These are phyloP conservation scores for Sinocyclocheilus anophthalmus DNA, from an alignment of 2,113 vertebrate genomes.

Conservation along the genomic window DNA sequence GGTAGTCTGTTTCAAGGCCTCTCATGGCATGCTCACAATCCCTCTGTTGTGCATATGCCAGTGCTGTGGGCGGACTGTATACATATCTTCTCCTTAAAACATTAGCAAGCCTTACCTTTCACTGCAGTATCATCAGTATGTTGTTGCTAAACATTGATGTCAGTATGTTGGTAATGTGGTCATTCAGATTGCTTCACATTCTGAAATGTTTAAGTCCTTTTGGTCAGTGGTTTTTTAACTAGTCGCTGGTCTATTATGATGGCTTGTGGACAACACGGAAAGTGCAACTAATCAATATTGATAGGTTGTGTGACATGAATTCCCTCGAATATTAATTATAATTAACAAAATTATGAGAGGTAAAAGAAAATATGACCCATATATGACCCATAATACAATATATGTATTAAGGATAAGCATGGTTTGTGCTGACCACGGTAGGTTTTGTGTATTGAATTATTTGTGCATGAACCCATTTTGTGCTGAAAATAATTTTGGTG, in stretches of 20 bases:
- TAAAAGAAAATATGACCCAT: background rate
- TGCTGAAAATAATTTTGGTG: background rate
- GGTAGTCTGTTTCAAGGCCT: constrained; percentile 33
- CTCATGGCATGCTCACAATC: constrained; percentile 1
- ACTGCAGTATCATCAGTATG: background rate
- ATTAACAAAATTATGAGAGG: background rate
- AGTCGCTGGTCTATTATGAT: background rate
- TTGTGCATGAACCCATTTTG: background rate
- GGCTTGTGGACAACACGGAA: background rate
- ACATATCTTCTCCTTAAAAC: constrained; percentile 22
- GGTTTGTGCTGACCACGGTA: background rate
- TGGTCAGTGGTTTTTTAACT: background rate
- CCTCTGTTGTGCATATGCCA: constrained; percentile 23
- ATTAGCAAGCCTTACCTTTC: background rate
- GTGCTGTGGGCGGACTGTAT: constrained; percentile 20
- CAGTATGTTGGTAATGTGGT: background rate
- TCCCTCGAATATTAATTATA: background rate
- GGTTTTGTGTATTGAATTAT: background rate
- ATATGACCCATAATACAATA: too few species aligned
- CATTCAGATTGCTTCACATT: background rate
- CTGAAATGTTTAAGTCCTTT: background rate
- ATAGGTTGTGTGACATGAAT: background rate
- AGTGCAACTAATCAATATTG: background rate
- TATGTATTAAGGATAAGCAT: background rate
- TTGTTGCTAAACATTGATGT: background rate